A percentile compares a stretch with the other conserved stretches of the same genome.
Conservation (phyloP, 2,797 vertebrate genomes). For the Poecilia gillii region DNA sequence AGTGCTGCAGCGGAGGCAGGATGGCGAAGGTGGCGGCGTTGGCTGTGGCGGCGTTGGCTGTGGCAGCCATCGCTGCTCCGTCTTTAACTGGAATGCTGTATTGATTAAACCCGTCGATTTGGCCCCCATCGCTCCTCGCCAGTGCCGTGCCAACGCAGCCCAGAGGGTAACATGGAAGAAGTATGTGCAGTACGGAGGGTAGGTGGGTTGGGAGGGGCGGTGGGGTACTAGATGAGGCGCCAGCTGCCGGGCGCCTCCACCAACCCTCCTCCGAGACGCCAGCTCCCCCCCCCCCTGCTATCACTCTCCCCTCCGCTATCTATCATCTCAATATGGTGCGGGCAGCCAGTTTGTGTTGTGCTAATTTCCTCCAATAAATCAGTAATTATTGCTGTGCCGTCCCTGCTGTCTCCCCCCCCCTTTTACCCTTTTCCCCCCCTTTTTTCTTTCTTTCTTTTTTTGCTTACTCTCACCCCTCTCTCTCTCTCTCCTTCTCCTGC, state of each 20-base stretch:
- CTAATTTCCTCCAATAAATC: conserved; percentile 99
- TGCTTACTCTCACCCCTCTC: conserved; percentile 12
- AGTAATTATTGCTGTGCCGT: conserved; percentile 99
- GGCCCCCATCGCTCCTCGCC: conserved; percentile 78
- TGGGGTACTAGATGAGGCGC: conserved; percentile 87
- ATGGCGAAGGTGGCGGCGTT: conserved; percentile 41
- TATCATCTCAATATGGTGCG: conserved; percentile 99
- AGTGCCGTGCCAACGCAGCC: conserved; percentile 66
- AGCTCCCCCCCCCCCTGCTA: conserved; percentile 82
- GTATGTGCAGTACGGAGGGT: conserved; percentile 48
- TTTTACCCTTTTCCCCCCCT: conserved; percentile 2
- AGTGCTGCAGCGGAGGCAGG: conserved; percentile 58
- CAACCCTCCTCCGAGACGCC: conserved; percentile 89
- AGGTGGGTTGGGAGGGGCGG: not conserved
- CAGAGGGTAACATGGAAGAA: conserved; percentile 68
- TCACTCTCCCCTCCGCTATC: conserved; percentile 88
- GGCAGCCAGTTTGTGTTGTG: conserved; percentile 99
- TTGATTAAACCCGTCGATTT: conserved; percentile 98
- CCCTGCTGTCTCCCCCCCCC: conserved; percentile 90
- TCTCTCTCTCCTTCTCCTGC: conserved; percentile 84
- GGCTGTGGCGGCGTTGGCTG: conserved; percentile 67
- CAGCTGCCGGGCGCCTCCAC: conserved; percentile 97
- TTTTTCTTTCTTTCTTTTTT: conserved; percentile 1
- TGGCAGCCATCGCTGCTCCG: conserved; percentile 84
- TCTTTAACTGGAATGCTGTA: conserved; percentile 97